Conservation (phyloP, 2,888 invertebrate genomes). For the Scelioninae gen. 1 region DNA sequence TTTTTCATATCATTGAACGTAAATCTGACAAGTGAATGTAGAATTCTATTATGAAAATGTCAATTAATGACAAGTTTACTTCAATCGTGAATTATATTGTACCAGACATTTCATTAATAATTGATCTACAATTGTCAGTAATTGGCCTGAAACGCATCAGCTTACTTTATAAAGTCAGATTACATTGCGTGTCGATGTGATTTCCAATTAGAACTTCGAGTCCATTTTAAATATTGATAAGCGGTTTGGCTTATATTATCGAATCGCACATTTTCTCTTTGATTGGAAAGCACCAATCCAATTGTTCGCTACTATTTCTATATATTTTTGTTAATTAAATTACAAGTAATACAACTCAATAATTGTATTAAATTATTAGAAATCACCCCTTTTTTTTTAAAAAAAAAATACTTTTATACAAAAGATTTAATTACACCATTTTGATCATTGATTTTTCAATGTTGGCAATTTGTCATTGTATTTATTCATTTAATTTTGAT, state of each 20-base stretch:
- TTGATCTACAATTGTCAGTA: constrained; percentile 63
- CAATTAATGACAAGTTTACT: constrained; percentile 50
- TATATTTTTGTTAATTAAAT: too few species aligned
- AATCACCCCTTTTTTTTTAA: too few species aligned
- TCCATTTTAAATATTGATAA: constrained; percentile 33
- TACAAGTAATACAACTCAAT: too few species aligned
- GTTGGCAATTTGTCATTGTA: too few species aligned
- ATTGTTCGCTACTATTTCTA: too few species aligned
- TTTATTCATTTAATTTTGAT: too few species aligned
- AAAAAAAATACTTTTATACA: too few species aligned
- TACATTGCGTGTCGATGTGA: constrained; percentile 48
- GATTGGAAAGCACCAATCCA: too few species aligned
- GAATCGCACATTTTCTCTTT: not conserved
- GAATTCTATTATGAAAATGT: constrained; percentile 46
- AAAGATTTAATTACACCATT: too few species aligned
- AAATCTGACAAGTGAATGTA: constrained; percentile 31
- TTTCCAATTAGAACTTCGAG: constrained; percentile 41
- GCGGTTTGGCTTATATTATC: not conserved
- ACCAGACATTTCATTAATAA: constrained; percentile 62
- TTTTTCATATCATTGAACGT: constrained; percentile 18
- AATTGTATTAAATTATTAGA: too few species aligned
- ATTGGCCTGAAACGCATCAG: constrained; percentile 46
- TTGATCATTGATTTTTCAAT: too few species aligned
- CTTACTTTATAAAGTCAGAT: constrained; percentile 61
- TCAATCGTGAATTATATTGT: constrained; percentile 42